Percentiles rank a stretch among this genome's conserved stretches.
Conservation (phyloP, 2,113 vertebrate species). For the Xyrauchen texanus region DNA sequence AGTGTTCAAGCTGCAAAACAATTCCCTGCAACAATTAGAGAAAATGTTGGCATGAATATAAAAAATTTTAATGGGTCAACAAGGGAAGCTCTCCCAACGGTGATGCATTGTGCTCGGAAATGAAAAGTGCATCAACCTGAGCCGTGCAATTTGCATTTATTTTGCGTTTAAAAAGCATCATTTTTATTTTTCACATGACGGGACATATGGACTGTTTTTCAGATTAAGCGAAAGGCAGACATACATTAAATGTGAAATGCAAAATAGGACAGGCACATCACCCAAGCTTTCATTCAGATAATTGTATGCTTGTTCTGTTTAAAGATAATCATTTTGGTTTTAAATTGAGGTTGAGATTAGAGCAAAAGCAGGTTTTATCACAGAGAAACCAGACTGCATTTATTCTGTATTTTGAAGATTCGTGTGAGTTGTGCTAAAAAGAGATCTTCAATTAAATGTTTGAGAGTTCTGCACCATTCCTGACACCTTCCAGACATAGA, state of each 20-base stretch:
- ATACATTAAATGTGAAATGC: conserved; percentile 28
- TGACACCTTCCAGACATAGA: background rate
- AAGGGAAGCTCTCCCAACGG: conserved; percentile 26
- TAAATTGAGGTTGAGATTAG: no score
- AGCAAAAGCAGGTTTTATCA: no score
- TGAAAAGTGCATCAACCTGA: conserved; percentile 49
- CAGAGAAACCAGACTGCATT: background rate
- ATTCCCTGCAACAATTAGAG: conserved; percentile 38
- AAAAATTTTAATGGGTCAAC: conserved; percentile 35
- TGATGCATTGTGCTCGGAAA: conserved; percentile 40
- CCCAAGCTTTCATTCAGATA: conserved; percentile 6
- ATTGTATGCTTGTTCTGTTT: background rate
- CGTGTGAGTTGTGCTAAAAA: background rate
- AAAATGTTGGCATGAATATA: conserved; percentile 33
- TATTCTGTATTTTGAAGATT: background rate
- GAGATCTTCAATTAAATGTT: no score
- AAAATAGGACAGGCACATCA: background rate
- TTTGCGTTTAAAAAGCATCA: conserved; percentile 36
- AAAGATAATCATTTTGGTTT: no score
- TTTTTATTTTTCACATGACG: conserved; percentile 9
- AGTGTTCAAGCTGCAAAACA: background rate
- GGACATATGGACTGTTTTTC: conserved; percentile 23
- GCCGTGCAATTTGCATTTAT: conserved; percentile 43
- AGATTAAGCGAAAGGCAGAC: conserved; percentile 21
- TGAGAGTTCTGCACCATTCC: background rate